Evolutionary conservation across 2,888 invertebrate species (phyloP), one percentile per base, ranked within the genome.

Genomic region (Charanyca ferruginea): DNA sequence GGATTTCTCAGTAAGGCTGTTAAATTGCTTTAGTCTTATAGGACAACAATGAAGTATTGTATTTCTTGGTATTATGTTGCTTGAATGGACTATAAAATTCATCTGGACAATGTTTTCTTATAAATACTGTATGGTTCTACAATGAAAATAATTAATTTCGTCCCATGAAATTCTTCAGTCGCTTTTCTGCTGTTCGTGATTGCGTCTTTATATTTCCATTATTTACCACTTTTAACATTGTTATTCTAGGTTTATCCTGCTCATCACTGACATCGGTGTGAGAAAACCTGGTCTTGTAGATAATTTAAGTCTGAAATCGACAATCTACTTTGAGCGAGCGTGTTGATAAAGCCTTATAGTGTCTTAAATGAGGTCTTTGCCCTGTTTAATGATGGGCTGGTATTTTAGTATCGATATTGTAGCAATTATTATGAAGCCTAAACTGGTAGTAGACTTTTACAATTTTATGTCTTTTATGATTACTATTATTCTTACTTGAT

Each of bases 1-100:
- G 51, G 51, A 45, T 65, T 73, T 74, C 73, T 53, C 8, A 18
- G 73, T 57, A 74, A 25, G 22, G 22, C 66, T 44, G 41, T 71
- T 45, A 74, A 74, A 23, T 45, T 3, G 16, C 41, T 67, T 66
- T 25, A 45, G 45, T 42, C 41, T 49, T 53, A 48, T 45, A 41
- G 4, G 23, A 44, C 3, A 42, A 67, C 68, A 67, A 74, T 70
- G 6, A 23, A n/a, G 22, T 47, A 44, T 69, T 48, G 18, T 25
- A 7, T 51, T 18, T 32, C 7, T 42, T 52, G 25, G 11, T 16
- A 11, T 6, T 5, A n/a, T 38, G 18, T 22, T 9, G 13, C 41
- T 41, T n/a, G 13, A 13, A 35, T 13, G 16, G 32, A 47, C n/a
- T 32, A 18, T 38, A 28, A 23, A 47, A 38, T 53, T 48, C 11